phyloP scores from a whole-genome alignment of 92 coral and sea anemone genomes.

The Porites divaricata region DNA sequence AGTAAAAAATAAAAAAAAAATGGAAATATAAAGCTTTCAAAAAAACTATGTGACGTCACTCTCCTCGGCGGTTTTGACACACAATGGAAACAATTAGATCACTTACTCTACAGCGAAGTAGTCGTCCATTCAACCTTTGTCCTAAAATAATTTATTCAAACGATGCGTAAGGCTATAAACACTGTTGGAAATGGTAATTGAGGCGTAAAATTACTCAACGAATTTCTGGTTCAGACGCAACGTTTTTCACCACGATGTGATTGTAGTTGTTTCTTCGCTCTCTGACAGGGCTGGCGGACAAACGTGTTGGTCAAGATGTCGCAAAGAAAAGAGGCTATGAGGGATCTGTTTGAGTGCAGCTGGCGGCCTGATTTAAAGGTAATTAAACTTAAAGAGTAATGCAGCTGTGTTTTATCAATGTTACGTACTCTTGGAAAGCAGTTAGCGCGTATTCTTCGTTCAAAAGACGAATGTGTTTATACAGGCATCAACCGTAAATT shows the following conservation, averaged over 20 bases:
- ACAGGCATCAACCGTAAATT: neutral
- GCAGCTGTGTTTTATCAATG: slow-evolving; percentile 26
- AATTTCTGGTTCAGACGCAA: neutral
- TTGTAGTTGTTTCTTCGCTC: no score
- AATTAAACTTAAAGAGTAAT: neutral
- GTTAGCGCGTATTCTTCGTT: neutral
- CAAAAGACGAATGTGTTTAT: neutral
- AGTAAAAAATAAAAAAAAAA: no score
- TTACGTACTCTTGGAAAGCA: neutral
- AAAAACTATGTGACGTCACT: slow-evolving; percentile 38
- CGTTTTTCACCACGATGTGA: neutral
- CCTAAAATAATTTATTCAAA: slow-evolving; percentile 28
- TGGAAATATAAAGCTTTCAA: neutral
- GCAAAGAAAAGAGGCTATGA: slow-evolving; percentile 28
- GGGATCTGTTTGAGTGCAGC: slow-evolving; percentile 35
- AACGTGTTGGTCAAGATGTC: slow-evolving; percentile 11
- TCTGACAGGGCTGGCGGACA: neutral
- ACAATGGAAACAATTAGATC: slow-evolving; percentile 8
- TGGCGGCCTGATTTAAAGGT: slow-evolving; percentile 52
- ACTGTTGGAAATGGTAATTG: slow-evolving; percentile 23
- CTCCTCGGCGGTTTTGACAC: slow-evolving; percentile 2
- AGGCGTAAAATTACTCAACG: slow-evolving; percentile 29
- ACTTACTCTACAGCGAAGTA: slow-evolving; percentile 26
- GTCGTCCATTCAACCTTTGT: slow-evolving; percentile 25
- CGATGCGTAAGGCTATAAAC: slow-evolving; percentile 34